Percentiles rank a stretch among this genome's conserved stretches.
phyloP scores from a whole-genome alignment of 2,888 invertebrate genomes.

The Aleiodes testaceus region DNA sequence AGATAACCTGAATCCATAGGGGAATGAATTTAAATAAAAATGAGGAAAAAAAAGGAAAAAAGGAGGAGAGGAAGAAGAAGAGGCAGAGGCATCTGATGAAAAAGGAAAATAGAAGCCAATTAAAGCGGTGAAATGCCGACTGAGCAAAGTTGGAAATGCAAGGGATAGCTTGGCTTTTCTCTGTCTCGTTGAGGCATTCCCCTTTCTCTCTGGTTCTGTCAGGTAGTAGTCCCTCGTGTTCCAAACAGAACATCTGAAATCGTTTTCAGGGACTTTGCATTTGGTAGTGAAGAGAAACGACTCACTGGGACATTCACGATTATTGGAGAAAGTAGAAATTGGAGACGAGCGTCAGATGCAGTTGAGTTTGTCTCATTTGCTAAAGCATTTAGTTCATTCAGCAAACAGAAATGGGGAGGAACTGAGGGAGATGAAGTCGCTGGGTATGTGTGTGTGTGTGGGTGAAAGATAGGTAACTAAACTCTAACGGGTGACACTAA shows the following conservation, averaged over 20 bases:
- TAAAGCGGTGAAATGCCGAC: constrained; percentile 4
- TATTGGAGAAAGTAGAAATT: constrained; percentile 51
- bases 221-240: constrained; percentile 49
- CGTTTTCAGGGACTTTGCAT: constrained; percentile 30
- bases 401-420: neutral
- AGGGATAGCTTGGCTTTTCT: constrained; percentile 7
- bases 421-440: neutral
- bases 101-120: too few relatives aligned
- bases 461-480: neutral
- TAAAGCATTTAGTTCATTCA: constrained; percentile 29
- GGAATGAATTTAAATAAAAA: constrained; percentile 16
- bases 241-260: constrained; percentile 42
- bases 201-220: constrained; percentile 45
- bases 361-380: constrained; percentile 42
- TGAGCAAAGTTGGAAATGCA: constrained; percentile 13
- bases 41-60: neutral
- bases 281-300: constrained; percentile 37
- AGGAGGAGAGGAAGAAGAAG: too few relatives aligned
- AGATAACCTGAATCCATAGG: too few relatives aligned
- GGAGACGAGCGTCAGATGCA: constrained; percentile 59
- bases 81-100: too few relatives aligned
- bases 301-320: constrained; percentile 44
- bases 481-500: constrained; percentile 28
- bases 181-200: neutral
- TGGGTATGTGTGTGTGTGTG: neutral